Evolutionary conservation across 2,797 vertebrate species (phyloP), one percentile per base, ranked within the genome.

Genomic region (Rallus crepitans): DNA sequence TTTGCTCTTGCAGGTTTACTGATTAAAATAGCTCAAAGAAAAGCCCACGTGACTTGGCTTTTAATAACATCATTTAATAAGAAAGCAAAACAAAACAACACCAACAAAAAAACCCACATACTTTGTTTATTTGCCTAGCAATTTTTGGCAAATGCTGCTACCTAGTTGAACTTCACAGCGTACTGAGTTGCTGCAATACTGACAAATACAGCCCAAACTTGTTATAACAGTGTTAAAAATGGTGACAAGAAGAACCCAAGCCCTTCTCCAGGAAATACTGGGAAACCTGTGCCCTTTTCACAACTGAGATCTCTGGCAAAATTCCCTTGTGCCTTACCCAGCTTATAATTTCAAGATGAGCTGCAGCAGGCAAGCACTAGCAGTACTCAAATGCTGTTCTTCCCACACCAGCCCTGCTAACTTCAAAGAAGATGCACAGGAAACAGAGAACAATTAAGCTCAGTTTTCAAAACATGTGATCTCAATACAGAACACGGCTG

Each of bases 271-370:
- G 79, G 40, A 65, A 72, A n/a, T 57, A 33, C 66, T 63, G 42
- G 28, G 72, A 91, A 83, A 76, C 42, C 65, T 47, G 7, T 72
- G 63, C 15, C 65, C 39, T 86, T 91, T 94, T 81, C 48, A 71
- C 50, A 75, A 45, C 15, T 17, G 65, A 93, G 69, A 69, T 81
- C 65, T 83, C 72, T 61, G 48, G 35, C 89, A 48, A 83, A 84
- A 92, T 33, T 25, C 28, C 40, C 25, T 42, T 70, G 35, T 84
- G 47, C 27, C 17, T 91, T 23, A 65, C 0, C 7, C 33, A 77
- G 42, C 66, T 92, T 66, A 76, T 69, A 82, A 92, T 50, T 88
- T 66, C 72, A 86, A 91, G 42, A 88, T 28, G 59, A 91, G 42
- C 55, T 88, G 59, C 27, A 86, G 72, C 76, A 90, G 65, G 72